Percentiles rank a stretch among this genome's conserved stretches.
phyloP scores from a whole-genome alignment of 2,113 vertebrate species.

The Myotis lucifugus region DNA sequence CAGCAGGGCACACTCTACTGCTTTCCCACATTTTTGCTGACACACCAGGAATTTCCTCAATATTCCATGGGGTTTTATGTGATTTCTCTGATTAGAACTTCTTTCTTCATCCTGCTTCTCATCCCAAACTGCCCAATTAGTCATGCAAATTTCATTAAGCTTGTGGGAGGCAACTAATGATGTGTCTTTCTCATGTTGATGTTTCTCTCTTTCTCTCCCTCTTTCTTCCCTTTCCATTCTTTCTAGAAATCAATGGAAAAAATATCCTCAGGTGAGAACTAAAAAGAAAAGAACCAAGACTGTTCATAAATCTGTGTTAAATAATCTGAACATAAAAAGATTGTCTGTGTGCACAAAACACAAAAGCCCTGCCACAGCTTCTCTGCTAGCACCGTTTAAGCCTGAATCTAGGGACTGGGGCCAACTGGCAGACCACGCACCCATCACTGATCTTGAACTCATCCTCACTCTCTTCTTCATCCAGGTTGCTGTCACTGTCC shows the following conservation, averaged over 20 bases:
- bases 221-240: too few relatives aligned
- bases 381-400: background rate
- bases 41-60: background rate
- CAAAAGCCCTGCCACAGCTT: background rate
- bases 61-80: background rate
- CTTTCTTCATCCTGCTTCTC: background rate
- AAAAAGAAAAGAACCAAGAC: background rate
- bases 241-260: too few relatives aligned
- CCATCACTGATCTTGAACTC: slow-evolving; percentile 97
- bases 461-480: slow-evolving; percentile 97
- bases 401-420: background rate
- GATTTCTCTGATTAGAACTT: background rate
- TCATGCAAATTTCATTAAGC: background rate
- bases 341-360: background rate
- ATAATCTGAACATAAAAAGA: background rate
- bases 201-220: too few relatives aligned
- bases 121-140: background rate
- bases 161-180: background rate
- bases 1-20: background rate
- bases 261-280: too few relatives aligned
- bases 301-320: background rate
- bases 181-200: too few relatives aligned
- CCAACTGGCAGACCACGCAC: slow-evolving; percentile 79
- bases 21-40: background rate
- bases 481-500: slow-evolving; percentile 95